A percentile compares a stretch with the other conserved stretches of the same genome.
phyloP scores from a whole-genome alignment of 2,888 invertebrate species.

The Asteroscopus sphinx region DNA sequence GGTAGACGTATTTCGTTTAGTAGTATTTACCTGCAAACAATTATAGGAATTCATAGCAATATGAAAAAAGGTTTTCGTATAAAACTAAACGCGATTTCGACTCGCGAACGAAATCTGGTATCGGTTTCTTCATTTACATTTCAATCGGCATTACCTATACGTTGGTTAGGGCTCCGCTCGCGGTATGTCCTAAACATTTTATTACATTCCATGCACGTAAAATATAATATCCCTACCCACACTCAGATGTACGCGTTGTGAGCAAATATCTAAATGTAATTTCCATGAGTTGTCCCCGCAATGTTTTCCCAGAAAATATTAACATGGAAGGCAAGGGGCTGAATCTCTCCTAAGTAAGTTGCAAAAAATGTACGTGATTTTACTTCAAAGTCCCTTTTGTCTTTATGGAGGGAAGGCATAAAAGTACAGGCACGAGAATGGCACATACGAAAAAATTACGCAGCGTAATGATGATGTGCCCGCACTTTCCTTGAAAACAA shows the following conservation, averaged over 20 bases:
- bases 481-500: constrained; percentile 85
- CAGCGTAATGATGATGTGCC: constrained; percentile 88
- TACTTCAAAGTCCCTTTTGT: constrained; percentile 90
- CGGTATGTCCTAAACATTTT: constrained; percentile 85
- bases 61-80: constrained; percentile 65
- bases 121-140: constrained; percentile 84
- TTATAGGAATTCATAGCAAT: constrained; percentile 57
- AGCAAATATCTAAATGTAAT: constrained; percentile 90
- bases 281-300: constrained; percentile 90
- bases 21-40: constrained; percentile 39
- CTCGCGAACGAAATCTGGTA: constrained; percentile 71
- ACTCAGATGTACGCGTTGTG: constrained; percentile 85
- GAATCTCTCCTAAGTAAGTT: constrained; percentile 90
- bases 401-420: constrained; percentile 89
- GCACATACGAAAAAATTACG: constrained; percentile 89
- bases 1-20: too few species aligned
- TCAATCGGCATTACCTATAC: constrained; percentile 84
- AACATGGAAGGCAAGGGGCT: constrained; percentile 89
- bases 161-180: constrained; percentile 62
- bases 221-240: constrained; percentile 89
- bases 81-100: constrained; percentile 72
- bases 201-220: constrained; percentile 89
- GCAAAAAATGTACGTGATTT: constrained; percentile 90
- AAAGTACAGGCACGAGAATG: constrained; percentile 88
- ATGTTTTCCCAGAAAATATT: constrained; percentile 90